phyloP scores from a whole-genome alignment of 53 echinoderm and acorn worm species.

The Zoroaster sp. region DNA sequence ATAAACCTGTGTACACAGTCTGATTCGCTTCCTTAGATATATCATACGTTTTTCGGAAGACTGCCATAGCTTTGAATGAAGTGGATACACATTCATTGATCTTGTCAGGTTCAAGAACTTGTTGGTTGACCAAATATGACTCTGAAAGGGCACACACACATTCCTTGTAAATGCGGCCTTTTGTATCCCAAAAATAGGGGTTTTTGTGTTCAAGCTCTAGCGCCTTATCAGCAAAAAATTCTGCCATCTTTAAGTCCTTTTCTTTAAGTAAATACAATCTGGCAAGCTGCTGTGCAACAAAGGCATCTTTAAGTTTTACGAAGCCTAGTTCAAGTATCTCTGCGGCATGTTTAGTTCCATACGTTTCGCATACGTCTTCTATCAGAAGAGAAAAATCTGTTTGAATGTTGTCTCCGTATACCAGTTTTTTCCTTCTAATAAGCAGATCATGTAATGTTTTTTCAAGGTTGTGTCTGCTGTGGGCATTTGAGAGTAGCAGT shows the following conservation, averaged over 20 bases:
- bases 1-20: constrained; percentile 13
- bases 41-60: constrained; percentile 20
- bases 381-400: constrained; percentile 74
- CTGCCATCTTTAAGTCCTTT: constrained; percentile 33
- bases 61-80: constrained; percentile 29
- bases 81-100: background rate
- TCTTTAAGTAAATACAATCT: constrained; percentile 17
- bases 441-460: constrained; percentile 51
- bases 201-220: constrained; percentile 28
- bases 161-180: constrained; percentile 49
- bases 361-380: background rate
- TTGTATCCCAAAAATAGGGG: constrained; percentile 70
- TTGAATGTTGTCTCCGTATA: constrained; percentile 41
- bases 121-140: background rate
- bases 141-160: background rate
- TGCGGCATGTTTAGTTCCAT: background rate
- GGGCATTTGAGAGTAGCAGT: constrained; percentile 33
- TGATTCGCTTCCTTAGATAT: background rate
- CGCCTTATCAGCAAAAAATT: constrained; percentile 40
- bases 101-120: background rate
- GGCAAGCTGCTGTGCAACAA: constrained; percentile 60
- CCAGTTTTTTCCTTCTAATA: constrained; percentile 49
- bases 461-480: background rate
- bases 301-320: constrained; percentile 22
- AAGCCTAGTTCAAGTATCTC: constrained; percentile 33